Conservation (phyloP, 2,888 invertebrate species). For the Zaprionus obscuricornis region DNA sequence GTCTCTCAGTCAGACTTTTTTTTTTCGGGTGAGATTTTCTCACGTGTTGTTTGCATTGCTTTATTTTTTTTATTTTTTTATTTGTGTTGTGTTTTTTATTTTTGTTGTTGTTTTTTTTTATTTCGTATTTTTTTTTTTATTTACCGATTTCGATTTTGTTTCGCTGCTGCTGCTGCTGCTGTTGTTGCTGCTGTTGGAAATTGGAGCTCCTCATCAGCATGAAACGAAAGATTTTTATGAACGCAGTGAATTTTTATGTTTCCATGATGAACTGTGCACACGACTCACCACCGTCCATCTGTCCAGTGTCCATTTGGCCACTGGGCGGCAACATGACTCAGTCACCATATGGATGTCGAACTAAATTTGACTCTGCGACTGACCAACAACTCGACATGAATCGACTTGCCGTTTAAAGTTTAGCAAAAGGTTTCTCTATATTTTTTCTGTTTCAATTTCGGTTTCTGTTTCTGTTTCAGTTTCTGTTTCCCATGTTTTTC, state of each 20-base stretch:
- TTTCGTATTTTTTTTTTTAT: conserved; percentile 41
- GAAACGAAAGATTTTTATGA: conserved; percentile 78
- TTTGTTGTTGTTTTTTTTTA: conserved; percentile 25
- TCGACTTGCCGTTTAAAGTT: conserved; percentile 14
- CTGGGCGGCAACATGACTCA: conserved; percentile 70
- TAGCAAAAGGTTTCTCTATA: conserved; percentile 55
- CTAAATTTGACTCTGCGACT: too few relatives aligned
- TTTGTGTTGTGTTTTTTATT: too few relatives aligned
- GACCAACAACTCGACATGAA: conserved; percentile 18
- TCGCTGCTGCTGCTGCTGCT: conserved; percentile 36
- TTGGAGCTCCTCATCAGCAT: conserved; percentile 78
- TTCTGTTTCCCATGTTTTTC: conserved; percentile 58
- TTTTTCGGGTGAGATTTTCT: conserved; percentile 73
- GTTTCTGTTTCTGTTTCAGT: too few relatives aligned
- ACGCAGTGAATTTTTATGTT: conserved; percentile 79
- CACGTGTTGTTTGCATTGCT: conserved; percentile 77
- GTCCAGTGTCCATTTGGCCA: conserved; percentile 37
- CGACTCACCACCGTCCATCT: conserved; percentile 41
- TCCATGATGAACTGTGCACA: conserved; percentile 77
- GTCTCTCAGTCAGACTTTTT: too few relatives aligned
- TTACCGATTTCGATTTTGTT: conserved; percentile 69
- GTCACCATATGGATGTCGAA: conserved; percentile 9
- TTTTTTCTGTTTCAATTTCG: too few relatives aligned
- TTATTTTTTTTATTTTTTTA: conserved; percentile 53
- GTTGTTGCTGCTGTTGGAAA: conserved; percentile 55